Evolutionary conservation across 92 coral and sea anemone species (phyloP).

Genomic region (Siderastrea siderea): DNA sequence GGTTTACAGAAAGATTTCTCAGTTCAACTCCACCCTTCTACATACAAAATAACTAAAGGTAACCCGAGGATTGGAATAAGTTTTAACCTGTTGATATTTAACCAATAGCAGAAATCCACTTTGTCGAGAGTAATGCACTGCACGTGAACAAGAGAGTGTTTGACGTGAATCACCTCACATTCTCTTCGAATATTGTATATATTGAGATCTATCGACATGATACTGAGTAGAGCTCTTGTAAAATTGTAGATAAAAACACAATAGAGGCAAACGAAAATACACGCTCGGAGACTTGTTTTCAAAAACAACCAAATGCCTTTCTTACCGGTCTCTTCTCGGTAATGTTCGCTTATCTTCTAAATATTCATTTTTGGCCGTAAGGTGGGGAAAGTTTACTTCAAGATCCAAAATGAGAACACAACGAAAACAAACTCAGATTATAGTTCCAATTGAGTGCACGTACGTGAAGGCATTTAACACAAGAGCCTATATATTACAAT

Average conservation of each 20-base stretch:
- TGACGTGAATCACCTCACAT: neutral
- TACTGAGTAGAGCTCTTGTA: neutral
- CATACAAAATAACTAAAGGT: too few species aligned
- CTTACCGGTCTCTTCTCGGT: neutral
- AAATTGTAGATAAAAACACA: neutral
- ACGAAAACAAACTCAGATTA: neutral
- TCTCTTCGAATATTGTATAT: too few species aligned
- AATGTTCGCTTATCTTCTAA: neutral
- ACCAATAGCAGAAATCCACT: neutral
- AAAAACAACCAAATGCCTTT: neutral
- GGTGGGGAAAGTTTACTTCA: neutral
- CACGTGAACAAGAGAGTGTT: too few species aligned
- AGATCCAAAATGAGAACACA: neutral
- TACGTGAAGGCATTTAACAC: conserved; percentile 3
- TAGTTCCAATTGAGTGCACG: neutral
- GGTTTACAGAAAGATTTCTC: neutral
- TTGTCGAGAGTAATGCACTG: neutral
- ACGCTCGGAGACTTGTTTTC: neutral
- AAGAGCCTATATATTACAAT: conserved; percentile 11
- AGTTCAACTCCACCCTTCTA: neutral
- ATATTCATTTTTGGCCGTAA: neutral
- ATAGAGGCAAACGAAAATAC: neutral
- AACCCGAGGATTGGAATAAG: neutral
- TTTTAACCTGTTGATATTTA: too few species aligned
- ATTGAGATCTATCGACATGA: neutral